phyloP scores from a whole-genome alignment of 2,113 vertebrate species.

The Chaetodon trifascialis region DNA sequence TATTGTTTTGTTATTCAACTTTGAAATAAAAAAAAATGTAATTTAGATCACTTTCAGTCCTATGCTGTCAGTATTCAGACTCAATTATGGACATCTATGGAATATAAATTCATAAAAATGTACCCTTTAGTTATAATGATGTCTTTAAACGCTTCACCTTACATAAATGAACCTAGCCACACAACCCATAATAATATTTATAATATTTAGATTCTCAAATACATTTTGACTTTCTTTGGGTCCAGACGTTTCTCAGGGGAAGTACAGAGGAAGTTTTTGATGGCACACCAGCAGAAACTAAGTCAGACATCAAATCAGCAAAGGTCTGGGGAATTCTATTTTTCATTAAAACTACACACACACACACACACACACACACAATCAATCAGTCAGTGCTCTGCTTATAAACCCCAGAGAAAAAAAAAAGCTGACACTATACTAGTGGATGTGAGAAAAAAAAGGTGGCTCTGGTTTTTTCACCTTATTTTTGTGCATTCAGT shows the following conservation, averaged over 20 bases:
- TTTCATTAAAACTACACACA: background rate
- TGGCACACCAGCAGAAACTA: background rate
- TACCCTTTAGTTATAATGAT: background rate
- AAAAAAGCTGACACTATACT: conserved; percentile 79
- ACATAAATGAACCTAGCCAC: no score
- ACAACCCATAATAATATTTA: background rate
- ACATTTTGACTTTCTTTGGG: background rate
- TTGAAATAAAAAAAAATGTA: no score
- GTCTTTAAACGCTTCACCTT: background rate
- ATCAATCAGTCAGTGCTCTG: conserved; percentile 12
- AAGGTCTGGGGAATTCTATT: background rate
- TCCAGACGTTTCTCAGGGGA: background rate
- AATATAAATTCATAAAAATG: no score
- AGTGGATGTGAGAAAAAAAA: conserved; percentile 60
- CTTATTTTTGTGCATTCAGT: conserved; percentile 80
- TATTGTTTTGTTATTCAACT: no score
- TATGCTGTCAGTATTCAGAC: background rate
- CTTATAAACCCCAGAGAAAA: conserved; percentile 54
- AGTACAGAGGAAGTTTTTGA: background rate
- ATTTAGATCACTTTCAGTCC: background rate
- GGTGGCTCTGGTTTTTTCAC: conserved; percentile 81
- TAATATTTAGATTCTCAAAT: no score
- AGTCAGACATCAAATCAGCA: background rate
- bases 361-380: conserved; percentile 22
- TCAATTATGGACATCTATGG: background rate